A percentile compares a stretch with the other conserved stretches of the same genome.
Conservation (phyloP, 1,140 invertebrate genomes). For the Eciton burchellii region DNA sequence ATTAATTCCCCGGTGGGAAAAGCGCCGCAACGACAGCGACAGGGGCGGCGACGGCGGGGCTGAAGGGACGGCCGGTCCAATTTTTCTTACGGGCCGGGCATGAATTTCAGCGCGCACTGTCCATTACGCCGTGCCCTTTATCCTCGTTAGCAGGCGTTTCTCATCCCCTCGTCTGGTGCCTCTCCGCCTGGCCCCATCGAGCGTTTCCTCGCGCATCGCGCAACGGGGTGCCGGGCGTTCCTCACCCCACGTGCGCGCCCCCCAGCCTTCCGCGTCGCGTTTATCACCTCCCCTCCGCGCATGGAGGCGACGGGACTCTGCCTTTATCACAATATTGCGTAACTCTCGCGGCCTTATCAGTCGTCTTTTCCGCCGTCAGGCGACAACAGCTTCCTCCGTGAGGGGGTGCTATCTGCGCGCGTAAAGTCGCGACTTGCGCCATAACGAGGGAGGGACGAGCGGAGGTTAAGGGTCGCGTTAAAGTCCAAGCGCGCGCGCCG, state of each 20-base stretch:
- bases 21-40: background rate
- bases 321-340: constrained; percentile 80
- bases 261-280: constrained; percentile 58
- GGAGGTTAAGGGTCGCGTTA: constrained; percentile 15
- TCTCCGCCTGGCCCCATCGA: constrained; percentile 50
- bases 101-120: constrained; percentile 68
- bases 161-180: constrained; percentile 17
- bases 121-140: constrained; percentile 71
- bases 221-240: constrained; percentile 39
- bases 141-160: constrained; percentile 68
- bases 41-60: background rate
- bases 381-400: constrained; percentile 21
- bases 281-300: constrained; percentile 77
- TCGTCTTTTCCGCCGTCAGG: constrained; percentile 39
- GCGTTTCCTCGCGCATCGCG: constrained; percentile 37
- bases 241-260: constrained; percentile 20
- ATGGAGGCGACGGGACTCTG: constrained; percentile 59
- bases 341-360: constrained; percentile 76
- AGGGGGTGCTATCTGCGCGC: constrained; percentile 24
- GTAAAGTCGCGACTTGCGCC: constrained; percentile 32
- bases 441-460: background rate
- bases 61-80: constrained; percentile 36
- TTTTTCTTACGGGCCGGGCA: constrained; percentile 70
- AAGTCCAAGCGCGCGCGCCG: background rate
- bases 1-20: constrained; percentile 59